phyloP scores from a whole-genome alignment of 2,888 invertebrate species.

The Gymnocheta viridis region DNA sequence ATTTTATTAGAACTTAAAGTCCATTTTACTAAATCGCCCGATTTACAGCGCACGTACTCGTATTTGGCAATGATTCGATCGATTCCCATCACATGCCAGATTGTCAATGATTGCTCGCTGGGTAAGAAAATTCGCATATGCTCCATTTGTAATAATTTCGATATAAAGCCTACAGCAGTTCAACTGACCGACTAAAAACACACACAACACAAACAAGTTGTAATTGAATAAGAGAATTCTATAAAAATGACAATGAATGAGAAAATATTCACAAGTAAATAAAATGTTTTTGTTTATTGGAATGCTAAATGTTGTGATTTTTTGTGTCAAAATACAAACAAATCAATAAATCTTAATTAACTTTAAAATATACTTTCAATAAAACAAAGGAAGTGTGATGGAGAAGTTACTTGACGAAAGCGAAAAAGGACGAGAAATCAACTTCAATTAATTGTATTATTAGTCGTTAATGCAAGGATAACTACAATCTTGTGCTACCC shows the following conservation, averaged over 20 bases:
- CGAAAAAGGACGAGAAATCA: not conserved
- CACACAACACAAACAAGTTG: not conserved
- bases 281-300: conserved; percentile 1
- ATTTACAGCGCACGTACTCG: too few species aligned
- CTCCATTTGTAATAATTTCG: not conserved
- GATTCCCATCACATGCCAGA: too few species aligned
- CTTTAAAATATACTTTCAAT: conserved; percentile 17
- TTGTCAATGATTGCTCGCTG: conserved; percentile 25
- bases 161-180: conserved; percentile 40
- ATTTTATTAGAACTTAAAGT: too few species aligned
- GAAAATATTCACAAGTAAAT: conserved; percentile 13
- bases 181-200: conserved; percentile 12
- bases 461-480: too few species aligned
- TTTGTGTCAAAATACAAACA: conserved; percentile 28
- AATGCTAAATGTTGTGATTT: conserved; percentile 7
- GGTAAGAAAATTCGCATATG: not conserved
- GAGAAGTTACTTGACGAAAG: not conserved
- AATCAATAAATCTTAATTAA: conserved; percentile 56
- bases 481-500: too few species aligned
- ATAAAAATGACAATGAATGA: conserved; percentile 21
- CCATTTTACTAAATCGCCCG: too few species aligned
- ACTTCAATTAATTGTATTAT: too few species aligned
- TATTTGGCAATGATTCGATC: too few species aligned
- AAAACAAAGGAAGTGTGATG: not conserved
- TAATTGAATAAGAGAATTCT: conserved; percentile 21